Evolutionary conservation across 2,888 invertebrate genomes (phyloP), one percentile per base, ranked within the genome.

Genomic region (Drosophila putrida): DNA sequence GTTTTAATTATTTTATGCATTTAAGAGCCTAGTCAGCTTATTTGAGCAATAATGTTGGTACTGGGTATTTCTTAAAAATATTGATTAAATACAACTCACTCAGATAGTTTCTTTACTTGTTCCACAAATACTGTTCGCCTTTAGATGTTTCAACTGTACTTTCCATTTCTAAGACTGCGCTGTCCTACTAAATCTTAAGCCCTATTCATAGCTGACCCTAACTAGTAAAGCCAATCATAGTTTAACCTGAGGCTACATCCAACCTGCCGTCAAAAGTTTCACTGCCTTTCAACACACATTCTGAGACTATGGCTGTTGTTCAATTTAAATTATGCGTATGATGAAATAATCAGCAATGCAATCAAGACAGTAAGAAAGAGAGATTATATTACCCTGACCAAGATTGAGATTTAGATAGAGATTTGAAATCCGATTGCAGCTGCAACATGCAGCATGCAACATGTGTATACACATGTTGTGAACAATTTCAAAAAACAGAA

Each of bases 331-430:
- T 88, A 82, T 82, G 88, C 88, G 74, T 80, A 69, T 87, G 89
- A 88, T 80, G 89, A 84, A 84, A 89, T 78, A 86, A 86, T 86
- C 89, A 89, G 75, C 78, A 87, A 62, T 82, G 89, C 85, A 86
- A 86, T 86, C 85, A 89, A 80, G 73, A 33, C 60, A 67, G 65
- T 66, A 58, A 39, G 57, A 55, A 41, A 27, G 39, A 50, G 35
- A 74, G 84, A 88, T 84, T 86, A 83, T 78, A 57, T 82, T 83
- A 74, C 87, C 51, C 61, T 20, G 62, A 55, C n/a, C 31, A 11
- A 78, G 65, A 76, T 75, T 60, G 51, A 68, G 77, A 80, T 72
- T 68, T 51, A 57, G 66, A 65, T 68, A 62, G 43, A 70, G 76
- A 64, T 71, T 47, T 39, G 27, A 51, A 70, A 66, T 46, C 15